phyloP scores from a whole-genome alignment of 1,140 invertebrate genomes.

The Drosophila equinoxialis region DNA sequence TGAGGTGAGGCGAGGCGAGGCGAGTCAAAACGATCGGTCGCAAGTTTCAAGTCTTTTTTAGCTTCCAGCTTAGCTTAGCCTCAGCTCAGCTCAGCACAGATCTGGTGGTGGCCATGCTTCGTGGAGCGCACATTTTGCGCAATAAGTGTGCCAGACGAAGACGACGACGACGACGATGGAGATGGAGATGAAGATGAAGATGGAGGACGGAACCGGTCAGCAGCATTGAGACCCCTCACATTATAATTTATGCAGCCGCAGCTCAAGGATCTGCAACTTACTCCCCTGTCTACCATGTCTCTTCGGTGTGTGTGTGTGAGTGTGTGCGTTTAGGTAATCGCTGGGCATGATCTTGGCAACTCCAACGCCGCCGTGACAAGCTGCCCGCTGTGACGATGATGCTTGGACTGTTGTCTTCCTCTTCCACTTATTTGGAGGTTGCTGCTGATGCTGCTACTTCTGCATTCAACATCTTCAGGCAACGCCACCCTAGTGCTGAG shows the following conservation, averaged over 20 bases:
- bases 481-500: conserved; percentile 63
- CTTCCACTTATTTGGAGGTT: conserved; percentile 11
- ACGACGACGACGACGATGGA: conserved; percentile 30
- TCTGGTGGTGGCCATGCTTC: conserved; percentile 71
- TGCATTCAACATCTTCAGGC: conserved; percentile 36
- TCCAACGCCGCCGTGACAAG: conserved; percentile 73
- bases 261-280: conserved; percentile 68
- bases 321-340: conserved; percentile 79
- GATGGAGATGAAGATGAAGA: not conserved
- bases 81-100: conserved; percentile 5
- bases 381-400: conserved; percentile 68
- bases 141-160: conserved; percentile 77
- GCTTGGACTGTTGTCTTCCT: conserved; percentile 11
- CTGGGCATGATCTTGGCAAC: conserved; percentile 72
- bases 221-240: conserved; percentile 47
- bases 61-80: conserved; percentile 21
- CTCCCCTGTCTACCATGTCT: not conserved
- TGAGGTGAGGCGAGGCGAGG: too few species aligned
- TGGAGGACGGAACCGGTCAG: conserved; percentile 64
- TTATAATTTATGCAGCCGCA: conserved; percentile 76
- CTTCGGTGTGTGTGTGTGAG: conserved; percentile 17
- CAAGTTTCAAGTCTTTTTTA: conserved; percentile 37
- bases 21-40: conserved; percentile 24
- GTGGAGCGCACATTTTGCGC: conserved; percentile 77
- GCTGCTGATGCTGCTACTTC: conserved; percentile 19